Conservation (phyloP, 2,113 vertebrate species). For the Verasper variegatus region DNA sequence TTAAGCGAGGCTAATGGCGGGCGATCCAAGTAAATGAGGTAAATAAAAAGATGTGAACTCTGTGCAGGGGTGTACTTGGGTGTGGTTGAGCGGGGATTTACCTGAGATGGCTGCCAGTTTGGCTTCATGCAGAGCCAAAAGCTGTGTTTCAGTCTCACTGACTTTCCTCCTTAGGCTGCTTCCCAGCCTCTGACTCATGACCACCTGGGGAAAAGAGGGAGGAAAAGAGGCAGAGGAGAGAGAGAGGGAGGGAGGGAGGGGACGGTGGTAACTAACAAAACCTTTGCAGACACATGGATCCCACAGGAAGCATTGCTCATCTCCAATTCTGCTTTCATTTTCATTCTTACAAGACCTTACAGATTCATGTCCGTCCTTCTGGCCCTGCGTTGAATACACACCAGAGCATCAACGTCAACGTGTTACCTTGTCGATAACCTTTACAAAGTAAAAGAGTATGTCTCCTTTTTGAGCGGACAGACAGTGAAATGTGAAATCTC, state of each 20-base stretch:
- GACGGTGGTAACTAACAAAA: constrained; percentile 58
- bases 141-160: constrained; percentile 87
- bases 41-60: constrained; percentile 42
- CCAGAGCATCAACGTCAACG: constrained; percentile 32
- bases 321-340: constrained; percentile 64
- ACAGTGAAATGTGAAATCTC: constrained; percentile 69
- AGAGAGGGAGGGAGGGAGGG: background rate
- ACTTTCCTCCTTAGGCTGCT: constrained; percentile 87
- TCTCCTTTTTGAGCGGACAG: constrained; percentile 47
- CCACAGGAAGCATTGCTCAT: constrained; percentile 63
- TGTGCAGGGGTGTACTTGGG: constrained; percentile 6
- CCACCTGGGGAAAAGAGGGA: constrained; percentile 83
- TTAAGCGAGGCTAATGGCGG: constrained; percentile 55
- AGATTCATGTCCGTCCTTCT: constrained; percentile 60
- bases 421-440: constrained; percentile 69
- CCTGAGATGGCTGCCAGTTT: constrained; percentile 87
- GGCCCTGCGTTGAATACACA: constrained; percentile 54
- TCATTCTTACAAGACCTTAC: constrained; percentile 54
- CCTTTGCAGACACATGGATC: constrained; percentile 69
- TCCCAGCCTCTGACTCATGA: constrained; percentile 87
- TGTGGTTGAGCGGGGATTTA: constrained; percentile 29
- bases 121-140: constrained; percentile 88
- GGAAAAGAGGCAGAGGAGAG: constrained; percentile 14
- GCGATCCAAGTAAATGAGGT: constrained; percentile 51
- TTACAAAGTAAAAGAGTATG: constrained; percentile 51